Evolutionary conservation across 1,140 invertebrate genomes (phyloP), one percentile per base, ranked within the genome.

Genomic region (Papilio machaon): DNA sequence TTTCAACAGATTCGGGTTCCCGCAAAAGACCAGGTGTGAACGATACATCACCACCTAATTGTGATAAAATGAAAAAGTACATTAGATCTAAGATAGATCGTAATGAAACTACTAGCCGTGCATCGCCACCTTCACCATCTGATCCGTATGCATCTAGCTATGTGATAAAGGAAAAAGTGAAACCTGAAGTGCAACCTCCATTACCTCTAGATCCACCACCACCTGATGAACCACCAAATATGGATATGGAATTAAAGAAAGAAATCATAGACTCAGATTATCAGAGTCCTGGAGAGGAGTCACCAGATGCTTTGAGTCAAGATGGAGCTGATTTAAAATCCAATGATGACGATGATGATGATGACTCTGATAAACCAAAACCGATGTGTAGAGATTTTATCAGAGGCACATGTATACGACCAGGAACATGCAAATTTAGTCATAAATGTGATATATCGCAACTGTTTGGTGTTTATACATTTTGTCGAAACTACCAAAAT

Each of bases 61-160:
- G 91, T 73, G 89, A 89, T 87, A 88, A 88, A 52, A 94, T 93
- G 90, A 92, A 91, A 85, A 93, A 93, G 70, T 92, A 87, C 77
- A 85, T 92, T 13, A 89, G 86, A 54, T 89, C 82, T 0, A 92
- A 91, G 82, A 87, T 89, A 78, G 87, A 88, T 52, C 83, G 86
- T 81, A 80, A 46, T n/a, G 85, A 87, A 67, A 82, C 75, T 54
- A 46, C 82, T 46, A 83, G 83, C 17, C 75, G 75, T n/a, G 80
- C 74, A 38, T 64, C 75, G 5, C 74, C 84, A 9, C 81, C 52
- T 13, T 74, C 47, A 15, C 80, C 77, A 13, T 67, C 82, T 9
- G 85, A 85, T 17, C 76, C 82, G 0, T 76, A 83, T 10, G 73
- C 79, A 1, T 38, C 75, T 35, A 82, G 79, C 30, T 19, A 67